Percentiles rank a stretch among this genome's conserved stretches.
These are phyloP conservation scores for Centropus unirufus DNA, from an alignment of 2,113 vertebrate genomes.

Conservation along the genomic window DNA sequence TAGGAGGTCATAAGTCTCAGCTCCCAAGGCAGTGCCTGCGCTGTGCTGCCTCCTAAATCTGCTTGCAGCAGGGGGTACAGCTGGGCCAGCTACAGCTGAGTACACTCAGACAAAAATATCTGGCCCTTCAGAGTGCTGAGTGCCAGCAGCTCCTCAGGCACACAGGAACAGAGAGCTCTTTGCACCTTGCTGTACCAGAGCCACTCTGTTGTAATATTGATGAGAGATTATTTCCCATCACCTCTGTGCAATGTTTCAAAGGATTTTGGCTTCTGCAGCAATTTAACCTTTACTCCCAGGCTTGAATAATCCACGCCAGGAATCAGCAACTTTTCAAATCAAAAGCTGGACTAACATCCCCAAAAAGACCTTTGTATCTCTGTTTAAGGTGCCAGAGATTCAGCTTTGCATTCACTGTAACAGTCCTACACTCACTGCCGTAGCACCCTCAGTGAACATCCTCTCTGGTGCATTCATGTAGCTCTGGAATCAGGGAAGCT, in stretches of 20 bases:
- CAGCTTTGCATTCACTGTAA: background rate
- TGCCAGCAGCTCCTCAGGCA: background rate
- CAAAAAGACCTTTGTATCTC: background rate
- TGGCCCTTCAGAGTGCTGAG: background rate
- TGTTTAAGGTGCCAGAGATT: background rate
- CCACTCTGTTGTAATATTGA: background rate
- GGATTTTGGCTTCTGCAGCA: background rate
- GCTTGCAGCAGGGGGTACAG: background rate
- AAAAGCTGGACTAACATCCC: background rate
- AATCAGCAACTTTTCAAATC: conserved; percentile 8
- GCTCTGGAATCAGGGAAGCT: background rate
- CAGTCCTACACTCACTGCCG: background rate
- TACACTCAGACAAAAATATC: background rate
- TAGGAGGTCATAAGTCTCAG: background rate
- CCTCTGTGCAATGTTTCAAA: background rate
- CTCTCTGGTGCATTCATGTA: background rate
- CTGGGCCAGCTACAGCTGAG: background rate
- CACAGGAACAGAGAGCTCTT: background rate
- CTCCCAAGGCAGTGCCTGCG: background rate
- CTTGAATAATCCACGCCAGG: background rate
- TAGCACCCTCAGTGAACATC: background rate
- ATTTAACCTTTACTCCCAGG: background rate
- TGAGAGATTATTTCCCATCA: background rate
- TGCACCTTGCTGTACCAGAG: conserved; percentile 1
- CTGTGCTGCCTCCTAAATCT: background rate